A percentile compares a stretch with the other conserved stretches of the same genome.
These are phyloP conservation scores for Pemphredon lugubris DNA, from an alignment of 2,888 invertebrate genomes.

Conservation along the genomic window DNA sequence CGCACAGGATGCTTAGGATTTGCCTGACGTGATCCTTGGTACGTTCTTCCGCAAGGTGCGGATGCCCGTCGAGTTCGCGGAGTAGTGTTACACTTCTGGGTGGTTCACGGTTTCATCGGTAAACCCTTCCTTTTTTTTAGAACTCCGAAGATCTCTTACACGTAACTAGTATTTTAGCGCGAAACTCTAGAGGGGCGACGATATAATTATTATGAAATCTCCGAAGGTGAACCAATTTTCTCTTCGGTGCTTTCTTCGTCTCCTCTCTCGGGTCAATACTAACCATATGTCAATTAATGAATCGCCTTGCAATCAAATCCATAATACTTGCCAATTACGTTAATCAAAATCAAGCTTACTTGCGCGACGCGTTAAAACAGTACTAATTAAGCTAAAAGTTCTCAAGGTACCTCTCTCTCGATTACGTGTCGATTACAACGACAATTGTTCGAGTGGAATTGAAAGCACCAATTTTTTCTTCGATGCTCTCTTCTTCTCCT, in stretches of 20 bases:
- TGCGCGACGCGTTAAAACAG: no score
- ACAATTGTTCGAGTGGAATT: slow-evolving; percentile 35
- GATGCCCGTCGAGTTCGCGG: slow-evolving; percentile 53
- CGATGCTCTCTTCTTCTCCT: not conserved
- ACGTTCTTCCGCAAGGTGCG: slow-evolving; percentile 27
- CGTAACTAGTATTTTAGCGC: slow-evolving; percentile 12
- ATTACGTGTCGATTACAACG: slow-evolving; percentile 5
- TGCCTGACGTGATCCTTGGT: slow-evolving; percentile 31
- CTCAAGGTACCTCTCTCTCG: no score
- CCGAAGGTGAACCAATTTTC: slow-evolving; percentile 5
- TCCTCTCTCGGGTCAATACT: not conserved
- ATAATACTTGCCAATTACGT: no score
- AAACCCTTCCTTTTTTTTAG: slow-evolving; percentile 29
- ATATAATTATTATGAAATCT: slow-evolving; percentile 32
- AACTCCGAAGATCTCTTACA: slow-evolving; percentile 27
- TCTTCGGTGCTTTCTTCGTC: not conserved
- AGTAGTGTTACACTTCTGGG: slow-evolving; percentile 71
- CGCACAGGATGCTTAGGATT: slow-evolving; percentile 62
- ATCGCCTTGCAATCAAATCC: no score
- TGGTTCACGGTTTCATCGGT: slow-evolving; percentile 60
- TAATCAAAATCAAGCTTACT: no score
- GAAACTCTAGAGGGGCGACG: slow-evolving; percentile 22
- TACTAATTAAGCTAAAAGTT: no score
- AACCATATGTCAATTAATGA: no score
- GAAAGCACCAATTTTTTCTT: slow-evolving; percentile 51